phyloP scores from a whole-genome alignment of 2,888 invertebrate genomes.

The Lasioglossum oenotherae region DNA sequence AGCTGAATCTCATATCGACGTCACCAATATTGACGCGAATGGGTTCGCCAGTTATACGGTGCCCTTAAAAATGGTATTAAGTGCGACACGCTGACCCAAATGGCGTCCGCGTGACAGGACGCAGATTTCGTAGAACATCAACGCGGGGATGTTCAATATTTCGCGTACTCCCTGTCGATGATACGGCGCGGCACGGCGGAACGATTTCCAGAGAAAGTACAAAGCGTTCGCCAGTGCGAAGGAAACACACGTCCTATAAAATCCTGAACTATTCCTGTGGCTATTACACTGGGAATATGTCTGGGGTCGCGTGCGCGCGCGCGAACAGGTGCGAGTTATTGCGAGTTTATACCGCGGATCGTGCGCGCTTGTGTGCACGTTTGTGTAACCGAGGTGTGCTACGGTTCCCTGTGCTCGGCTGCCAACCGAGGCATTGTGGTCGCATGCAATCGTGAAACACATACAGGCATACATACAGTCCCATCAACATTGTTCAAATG shows the following conservation, averaged over 20 bases:
- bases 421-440: conserved; percentile 22
- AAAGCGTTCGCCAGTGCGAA: conserved; percentile 21
- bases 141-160: background rate
- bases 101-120: background rate
- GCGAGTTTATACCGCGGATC: conserved; percentile 52
- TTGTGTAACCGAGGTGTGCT: background rate
- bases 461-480: background rate
- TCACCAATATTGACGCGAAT: background rate
- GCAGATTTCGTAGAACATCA: background rate
- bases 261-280: conserved; percentile 53
- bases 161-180: background rate
- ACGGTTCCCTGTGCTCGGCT: conserved; percentile 5
- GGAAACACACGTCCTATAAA: conserved; percentile 53
- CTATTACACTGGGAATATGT: conserved; percentile 52
- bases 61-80: background rate
- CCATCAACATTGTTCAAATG: too few relatives aligned
- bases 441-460: background rate
- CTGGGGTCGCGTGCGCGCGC: conserved; percentile 31
- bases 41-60: background rate
- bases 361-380: background rate
- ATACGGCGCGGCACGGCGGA: background rate
- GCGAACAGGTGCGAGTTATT: conserved; percentile 63
- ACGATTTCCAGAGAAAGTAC: background rate
- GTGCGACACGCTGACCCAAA: background rate
- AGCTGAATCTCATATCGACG: background rate